Evolutionary conservation across 2,113 vertebrate genomes (phyloP).

Genomic region (Ammodytes marinus): DNA sequence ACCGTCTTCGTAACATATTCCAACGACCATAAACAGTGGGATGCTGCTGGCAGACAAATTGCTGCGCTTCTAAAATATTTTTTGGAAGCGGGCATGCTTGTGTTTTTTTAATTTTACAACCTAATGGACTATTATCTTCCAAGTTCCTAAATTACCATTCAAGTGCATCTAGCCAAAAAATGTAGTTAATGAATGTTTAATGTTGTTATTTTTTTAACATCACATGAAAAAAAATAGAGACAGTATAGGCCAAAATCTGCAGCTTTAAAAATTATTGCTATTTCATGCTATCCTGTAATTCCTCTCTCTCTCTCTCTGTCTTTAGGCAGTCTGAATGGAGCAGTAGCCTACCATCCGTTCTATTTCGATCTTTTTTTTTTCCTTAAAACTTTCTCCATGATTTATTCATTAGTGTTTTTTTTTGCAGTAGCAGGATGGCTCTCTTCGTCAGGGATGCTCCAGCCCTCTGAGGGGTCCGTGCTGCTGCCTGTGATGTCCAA

Average conservation of each 20-base stretch:
- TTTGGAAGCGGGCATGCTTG: neutral
- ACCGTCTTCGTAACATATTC: neutral
- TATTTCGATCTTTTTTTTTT: slow-evolving; percentile 58
- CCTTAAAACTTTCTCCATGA: slow-evolving; percentile 71
- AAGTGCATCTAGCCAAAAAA: slow-evolving; percentile 39
- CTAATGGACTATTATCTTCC: slow-evolving; percentile 15
- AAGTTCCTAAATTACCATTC: slow-evolving; percentile 22
- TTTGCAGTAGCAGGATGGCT: slow-evolving; percentile 47
- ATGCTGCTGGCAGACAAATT: neutral
- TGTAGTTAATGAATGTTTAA: slow-evolving; percentile 62
- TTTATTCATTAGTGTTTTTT: slow-evolving; percentile 74
- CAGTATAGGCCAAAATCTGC: neutral
- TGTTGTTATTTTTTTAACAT: slow-evolving; percentile 55
- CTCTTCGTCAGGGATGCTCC: slow-evolving; percentile 43
- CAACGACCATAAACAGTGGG: neutral
- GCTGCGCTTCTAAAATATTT: neutral
- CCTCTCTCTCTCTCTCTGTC: slow-evolving; percentile 33
- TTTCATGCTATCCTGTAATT: slow-evolving; percentile 36
- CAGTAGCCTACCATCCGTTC: slow-evolving; percentile 17
- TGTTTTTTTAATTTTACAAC: slow-evolving; percentile 14
- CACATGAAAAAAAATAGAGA: slow-evolving; percentile 26
- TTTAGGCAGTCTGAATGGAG: slow-evolving; percentile 57
- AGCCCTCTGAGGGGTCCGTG: slow-evolving; percentile 43
- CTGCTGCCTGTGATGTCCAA: slow-evolving; percentile 57
- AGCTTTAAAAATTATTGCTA: slow-evolving; percentile 45